Percentiles rank a stretch among this genome's conserved stretches.
Evolutionary conservation across 2,888 invertebrate species (phyloP).

Genomic region (Oxyteleia sp.): DNA sequence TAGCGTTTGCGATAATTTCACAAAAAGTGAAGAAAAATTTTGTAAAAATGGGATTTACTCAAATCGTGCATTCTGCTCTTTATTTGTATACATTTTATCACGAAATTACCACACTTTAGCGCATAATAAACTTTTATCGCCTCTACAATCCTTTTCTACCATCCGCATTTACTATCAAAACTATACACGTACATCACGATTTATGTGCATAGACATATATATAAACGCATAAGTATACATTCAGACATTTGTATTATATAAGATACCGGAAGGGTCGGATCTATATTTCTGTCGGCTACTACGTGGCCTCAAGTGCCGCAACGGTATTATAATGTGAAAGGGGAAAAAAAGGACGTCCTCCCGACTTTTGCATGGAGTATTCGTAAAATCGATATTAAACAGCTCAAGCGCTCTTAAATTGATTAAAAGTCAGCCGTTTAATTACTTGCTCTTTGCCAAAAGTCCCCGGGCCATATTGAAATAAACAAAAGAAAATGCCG

Average conservation of each 20-base stretch:
- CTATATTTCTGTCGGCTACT: conserved; percentile 58
- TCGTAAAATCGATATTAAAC: conserved; percentile 67
- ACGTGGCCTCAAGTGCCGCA: conserved; percentile 55
- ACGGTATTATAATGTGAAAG: conserved; percentile 61
- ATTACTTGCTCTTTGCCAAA: conserved; percentile 56
- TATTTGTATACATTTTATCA: no score
- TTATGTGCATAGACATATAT: conserved; percentile 29
- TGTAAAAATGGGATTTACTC: no score
- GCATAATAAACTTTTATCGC: conserved; percentile 9
- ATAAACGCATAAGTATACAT: conserved; percentile 30
- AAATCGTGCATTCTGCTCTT: no score
- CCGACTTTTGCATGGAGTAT: conserved; percentile 33
- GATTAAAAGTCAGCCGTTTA: conserved; percentile 66
- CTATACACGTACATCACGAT: background rate
- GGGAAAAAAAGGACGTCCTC: conserved; percentile 45
- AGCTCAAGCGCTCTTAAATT: conserved; percentile 53
- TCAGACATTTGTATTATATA: conserved; percentile 68
- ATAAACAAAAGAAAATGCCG: conserved; percentile 49
- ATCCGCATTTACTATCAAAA: conserved; percentile 21
- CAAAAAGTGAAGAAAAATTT: no score
- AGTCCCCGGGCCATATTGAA: conserved; percentile 28
- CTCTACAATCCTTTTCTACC: conserved; percentile 3
- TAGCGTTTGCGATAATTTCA: no score
- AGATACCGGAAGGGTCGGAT: conserved; percentile 71
- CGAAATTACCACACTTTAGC: background rate